Percentiles rank a stretch among this genome's conserved stretches.
Evolutionary conservation across 1,140 invertebrate species (phyloP).

Genomic region (Conus betulinus): DNA sequence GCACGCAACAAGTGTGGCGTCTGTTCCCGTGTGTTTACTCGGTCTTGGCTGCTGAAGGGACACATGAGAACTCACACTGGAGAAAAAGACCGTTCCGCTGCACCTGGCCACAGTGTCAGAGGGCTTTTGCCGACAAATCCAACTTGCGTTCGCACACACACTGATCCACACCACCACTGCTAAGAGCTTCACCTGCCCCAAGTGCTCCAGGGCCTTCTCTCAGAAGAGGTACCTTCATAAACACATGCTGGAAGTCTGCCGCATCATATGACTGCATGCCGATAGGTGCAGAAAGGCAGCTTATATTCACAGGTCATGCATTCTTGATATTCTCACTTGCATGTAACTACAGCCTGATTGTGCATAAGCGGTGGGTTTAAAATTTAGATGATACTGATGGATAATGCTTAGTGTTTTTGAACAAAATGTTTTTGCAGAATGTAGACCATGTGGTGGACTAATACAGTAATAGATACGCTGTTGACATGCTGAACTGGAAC

Average conservation of each 20-base stretch:
- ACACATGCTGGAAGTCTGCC: slow-evolving; percentile 83
- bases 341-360: too few species aligned
- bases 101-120: slow-evolving; percentile 91
- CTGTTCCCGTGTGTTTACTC: slow-evolving; percentile 96
- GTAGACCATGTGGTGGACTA: too few species aligned
- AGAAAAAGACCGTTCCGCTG: slow-evolving; percentile 96
- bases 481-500: too few species aligned
- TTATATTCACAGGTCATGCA: too few species aligned
- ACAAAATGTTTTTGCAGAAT: too few species aligned
- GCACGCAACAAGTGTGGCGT: slow-evolving; percentile 87
- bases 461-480: too few species aligned
- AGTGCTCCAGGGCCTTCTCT: slow-evolving; percentile 88
- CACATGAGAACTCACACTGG: slow-evolving; percentile 97
- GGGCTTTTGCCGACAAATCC: slow-evolving; percentile 88
- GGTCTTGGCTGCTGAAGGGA: slow-evolving; percentile 97
- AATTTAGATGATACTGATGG: too few species aligned
- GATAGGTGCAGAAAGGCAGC: neutral
- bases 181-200: slow-evolving; percentile 90
- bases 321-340: too few species aligned
- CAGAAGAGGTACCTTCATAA: slow-evolving; percentile 84
- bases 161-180: slow-evolving; percentile 97
- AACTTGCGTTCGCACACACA: slow-evolving; percentile 99
- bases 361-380: too few species aligned
- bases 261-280: slow-evolving; percentile 23
- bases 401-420: too few species aligned